Evolutionary conservation across 2,888 invertebrate species (phyloP), one percentile per base, ranked within the genome.

Genomic region (Meiosimyza decipiens): DNA sequence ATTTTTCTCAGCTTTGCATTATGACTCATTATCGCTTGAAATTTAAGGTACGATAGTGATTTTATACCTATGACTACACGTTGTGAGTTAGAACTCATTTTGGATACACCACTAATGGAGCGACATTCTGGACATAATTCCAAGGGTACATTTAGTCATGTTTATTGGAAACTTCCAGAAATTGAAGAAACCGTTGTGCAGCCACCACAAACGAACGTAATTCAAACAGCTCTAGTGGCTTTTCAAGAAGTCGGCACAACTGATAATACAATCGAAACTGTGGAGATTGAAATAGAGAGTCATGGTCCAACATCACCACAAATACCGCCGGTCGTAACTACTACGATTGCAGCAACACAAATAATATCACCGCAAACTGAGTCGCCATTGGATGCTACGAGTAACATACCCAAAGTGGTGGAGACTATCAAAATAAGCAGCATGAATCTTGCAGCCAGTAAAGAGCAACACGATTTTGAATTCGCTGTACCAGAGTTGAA

Each of bases 41-140:
- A 16, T 60, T 18, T 33, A 54, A 83, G 83, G 82, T 83, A 83
- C 73, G 81, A 82, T 62, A 82, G 81, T 74, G 82, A 82, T 72
- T 74, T 75, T 6, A 82, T 83, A 74, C 75, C 82, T 22, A 82
- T 83, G 72, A 80, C 81, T 12, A 82, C 81, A 6, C 77, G 83
- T 5, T 76, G 74, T 65, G 74, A 82, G 47, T 66, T 83, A 33
- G 83, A 83, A 77, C 71, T 75, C 51, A 77, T 81, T 54, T 70
- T 83, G 69, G 78, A 79, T 16, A 77, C 77, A 22, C 72, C 79
- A 54, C 68, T 83, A 54, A 79, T 83, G 78, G 81, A 82, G 15
- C 80, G 82, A 7, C 71, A 79, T 69, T 73, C 77, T 2, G 76
- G 71, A 3, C 74, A 66, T 9, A 73, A 77, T 16, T 74, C 72